A percentile compares a stretch with the other conserved stretches of the same genome.
phyloP scores from a whole-genome alignment of 1,140 invertebrate genomes.

The Tetramorium simillimum region DNA sequence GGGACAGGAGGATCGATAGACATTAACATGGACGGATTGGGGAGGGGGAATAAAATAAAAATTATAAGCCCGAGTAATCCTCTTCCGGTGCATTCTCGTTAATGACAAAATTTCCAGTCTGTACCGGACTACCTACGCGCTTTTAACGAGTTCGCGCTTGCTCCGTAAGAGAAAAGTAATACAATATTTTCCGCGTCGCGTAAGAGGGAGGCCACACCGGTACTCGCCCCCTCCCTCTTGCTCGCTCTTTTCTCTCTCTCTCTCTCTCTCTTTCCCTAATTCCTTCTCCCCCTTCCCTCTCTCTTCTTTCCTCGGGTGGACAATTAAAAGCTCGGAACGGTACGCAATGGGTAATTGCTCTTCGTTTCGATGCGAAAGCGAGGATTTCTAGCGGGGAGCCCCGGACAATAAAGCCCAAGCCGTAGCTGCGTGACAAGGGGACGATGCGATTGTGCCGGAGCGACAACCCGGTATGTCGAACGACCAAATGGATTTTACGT shows the following conservation, averaged over 20 bases:
- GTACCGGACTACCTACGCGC: conserved; percentile 50
- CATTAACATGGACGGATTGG: conserved; percentile 39
- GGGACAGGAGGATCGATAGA: conserved; percentile 4
- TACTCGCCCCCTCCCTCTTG: not conserved
- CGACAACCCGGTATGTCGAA: conserved; percentile 75
- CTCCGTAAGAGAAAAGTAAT: conserved; percentile 67
- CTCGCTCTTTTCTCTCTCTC: no score
- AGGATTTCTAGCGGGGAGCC: conserved; percentile 68
- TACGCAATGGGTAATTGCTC: conserved; percentile 72
- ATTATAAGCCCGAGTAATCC: conserved; percentile 31
- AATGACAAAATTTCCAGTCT: conserved; percentile 61
- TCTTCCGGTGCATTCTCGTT: conserved; percentile 47
- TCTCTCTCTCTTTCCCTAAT: not conserved
- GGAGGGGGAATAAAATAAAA: conserved; percentile 19
- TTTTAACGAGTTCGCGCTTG: conserved; percentile 58
- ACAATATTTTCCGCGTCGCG: conserved; percentile 65
- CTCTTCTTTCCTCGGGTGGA: conserved; percentile 22
- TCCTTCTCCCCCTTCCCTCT: no score
- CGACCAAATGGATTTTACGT: conserved; percentile 77
- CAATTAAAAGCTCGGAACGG: conserved; percentile 75
- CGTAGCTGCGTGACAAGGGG: conserved; percentile 68
- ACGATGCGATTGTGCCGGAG: conserved; percentile 71
- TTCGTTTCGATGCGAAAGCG: conserved; percentile 74
- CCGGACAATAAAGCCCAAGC: conserved; percentile 73
- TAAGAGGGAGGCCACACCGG: not conserved